Conservation (phyloP, 1,140 invertebrate genomes). For the Lysiphlebus fabarum region DNA sequence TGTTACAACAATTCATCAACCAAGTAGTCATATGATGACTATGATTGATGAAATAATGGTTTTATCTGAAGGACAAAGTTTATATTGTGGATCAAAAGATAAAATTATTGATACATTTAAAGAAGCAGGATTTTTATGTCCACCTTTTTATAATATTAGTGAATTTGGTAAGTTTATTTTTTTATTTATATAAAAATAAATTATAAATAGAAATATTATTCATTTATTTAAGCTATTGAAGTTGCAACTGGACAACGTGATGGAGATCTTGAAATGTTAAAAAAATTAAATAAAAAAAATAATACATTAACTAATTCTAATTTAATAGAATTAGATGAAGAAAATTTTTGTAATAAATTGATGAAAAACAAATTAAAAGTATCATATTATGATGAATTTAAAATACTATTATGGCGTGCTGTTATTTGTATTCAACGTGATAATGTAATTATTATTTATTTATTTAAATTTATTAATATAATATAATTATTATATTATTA, state of each 20-base stretch:
- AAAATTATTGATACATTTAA: constrained; percentile 56
- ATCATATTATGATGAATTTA: constrained; percentile 57
- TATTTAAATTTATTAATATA: neutral
- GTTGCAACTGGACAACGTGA: constrained; percentile 45
- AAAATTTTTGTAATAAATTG: neutral
- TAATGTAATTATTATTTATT: constrained; percentile 47
- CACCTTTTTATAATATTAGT: constrained; percentile 66
- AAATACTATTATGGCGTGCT: constrained; percentile 61
- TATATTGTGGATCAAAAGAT: constrained; percentile 60
- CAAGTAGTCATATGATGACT: constrained; percentile 77
- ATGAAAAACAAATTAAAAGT: constrained; percentile 18
- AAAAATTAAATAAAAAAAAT: constrained; percentile 25
- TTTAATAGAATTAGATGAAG: neutral
- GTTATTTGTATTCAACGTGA: constrained; percentile 63
- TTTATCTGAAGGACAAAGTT: constrained; percentile 57
- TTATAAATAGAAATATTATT: constrained; percentile 5
- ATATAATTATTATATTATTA: neutral
- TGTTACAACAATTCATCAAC: constrained; percentile 85
- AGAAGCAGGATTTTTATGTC: constrained; percentile 59
- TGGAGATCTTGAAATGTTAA: constrained; percentile 40
- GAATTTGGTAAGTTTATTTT: constrained; percentile 60
- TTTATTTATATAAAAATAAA: constrained; percentile 3
- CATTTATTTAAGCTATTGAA: constrained; percentile 41
- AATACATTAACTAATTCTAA: neutral
- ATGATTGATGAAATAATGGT: constrained; percentile 66